Conservation (phyloP, 2,113 vertebrate genomes). For the Tetrax tetrax region DNA sequence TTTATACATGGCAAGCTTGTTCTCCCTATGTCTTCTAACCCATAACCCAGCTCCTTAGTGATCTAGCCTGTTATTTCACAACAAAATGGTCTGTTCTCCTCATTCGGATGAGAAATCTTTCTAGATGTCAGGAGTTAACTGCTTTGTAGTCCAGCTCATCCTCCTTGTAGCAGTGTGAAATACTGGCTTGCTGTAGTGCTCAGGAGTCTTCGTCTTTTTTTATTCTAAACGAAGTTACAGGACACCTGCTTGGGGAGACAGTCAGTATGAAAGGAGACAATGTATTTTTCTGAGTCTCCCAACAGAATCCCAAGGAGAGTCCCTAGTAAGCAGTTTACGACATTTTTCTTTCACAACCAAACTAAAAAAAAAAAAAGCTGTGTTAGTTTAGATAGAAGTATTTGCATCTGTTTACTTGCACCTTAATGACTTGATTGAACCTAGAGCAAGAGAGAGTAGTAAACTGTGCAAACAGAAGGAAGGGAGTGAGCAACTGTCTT, state of each 20-base stretch:
- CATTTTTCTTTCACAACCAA: background rate
- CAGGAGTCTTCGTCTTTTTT: background rate
- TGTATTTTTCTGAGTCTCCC: background rate
- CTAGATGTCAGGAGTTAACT: background rate
- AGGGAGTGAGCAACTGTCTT: background rate
- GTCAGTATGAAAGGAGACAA: background rate
- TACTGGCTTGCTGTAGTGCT: background rate
- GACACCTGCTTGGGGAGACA: background rate
- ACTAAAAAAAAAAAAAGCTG: accelerated
- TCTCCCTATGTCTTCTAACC: background rate
- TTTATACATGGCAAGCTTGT: background rate
- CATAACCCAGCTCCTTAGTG: background rate
- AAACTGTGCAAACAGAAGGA: background rate
- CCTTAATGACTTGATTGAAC: background rate
- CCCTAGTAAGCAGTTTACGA: background rate
- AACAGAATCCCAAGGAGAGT: background rate
- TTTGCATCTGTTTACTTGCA: background rate
- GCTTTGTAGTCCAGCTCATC: background rate
- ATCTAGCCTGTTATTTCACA: background rate
- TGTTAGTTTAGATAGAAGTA: background rate
- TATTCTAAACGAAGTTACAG: background rate
- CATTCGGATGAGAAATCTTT: background rate
- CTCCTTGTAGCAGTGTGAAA: background rate
- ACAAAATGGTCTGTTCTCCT: background rate
- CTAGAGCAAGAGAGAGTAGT: background rate